phyloP scores from a whole-genome alignment of 1,140 invertebrate genomes.

The Atta colombica region DNA sequence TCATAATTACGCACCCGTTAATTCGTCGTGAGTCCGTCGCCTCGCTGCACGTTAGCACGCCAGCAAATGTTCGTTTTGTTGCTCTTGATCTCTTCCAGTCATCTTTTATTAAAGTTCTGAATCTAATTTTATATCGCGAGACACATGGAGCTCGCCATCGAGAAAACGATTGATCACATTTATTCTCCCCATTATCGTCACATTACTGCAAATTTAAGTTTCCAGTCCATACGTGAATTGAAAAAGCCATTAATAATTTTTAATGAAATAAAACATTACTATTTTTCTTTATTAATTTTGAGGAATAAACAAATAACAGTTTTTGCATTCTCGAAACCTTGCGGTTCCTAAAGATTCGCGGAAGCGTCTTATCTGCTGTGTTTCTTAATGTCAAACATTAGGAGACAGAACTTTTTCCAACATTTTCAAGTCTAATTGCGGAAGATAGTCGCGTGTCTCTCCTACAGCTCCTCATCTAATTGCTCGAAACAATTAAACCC shows the following conservation, averaged over 20 bases:
- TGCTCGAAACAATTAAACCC: slow-evolving; percentile 56
- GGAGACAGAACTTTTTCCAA: slow-evolving; percentile 8
- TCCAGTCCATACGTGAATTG: neutral
- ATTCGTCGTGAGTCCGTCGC: slow-evolving; percentile 50
- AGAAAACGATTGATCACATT: neutral
- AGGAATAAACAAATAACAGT: neutral
- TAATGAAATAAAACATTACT: neutral
- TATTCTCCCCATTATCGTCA: neutral
- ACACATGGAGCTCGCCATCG: slow-evolving; percentile 20
- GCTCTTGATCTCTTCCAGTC: slow-evolving; percentile 19
- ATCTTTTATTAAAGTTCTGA: slow-evolving; percentile 55
- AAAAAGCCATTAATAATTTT: neutral
- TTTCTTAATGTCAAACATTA: neutral
- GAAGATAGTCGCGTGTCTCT: neutral
- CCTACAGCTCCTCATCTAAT: slow-evolving; percentile 21
- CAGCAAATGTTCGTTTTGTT: slow-evolving; percentile 49
- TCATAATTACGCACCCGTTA: slow-evolving; percentile 55
- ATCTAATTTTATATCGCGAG: slow-evolving; percentile 50
- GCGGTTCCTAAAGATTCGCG: neutral
- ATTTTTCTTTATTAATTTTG: neutral
- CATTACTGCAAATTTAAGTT: neutral
- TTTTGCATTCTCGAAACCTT: neutral
- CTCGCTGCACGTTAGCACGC: slow-evolving; percentile 14
- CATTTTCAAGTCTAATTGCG: slow-evolving; percentile 26
- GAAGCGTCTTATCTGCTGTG: neutral